phyloP scores from a whole-genome alignment of 1,140 invertebrate species.

The Atta cephalotes region DNA sequence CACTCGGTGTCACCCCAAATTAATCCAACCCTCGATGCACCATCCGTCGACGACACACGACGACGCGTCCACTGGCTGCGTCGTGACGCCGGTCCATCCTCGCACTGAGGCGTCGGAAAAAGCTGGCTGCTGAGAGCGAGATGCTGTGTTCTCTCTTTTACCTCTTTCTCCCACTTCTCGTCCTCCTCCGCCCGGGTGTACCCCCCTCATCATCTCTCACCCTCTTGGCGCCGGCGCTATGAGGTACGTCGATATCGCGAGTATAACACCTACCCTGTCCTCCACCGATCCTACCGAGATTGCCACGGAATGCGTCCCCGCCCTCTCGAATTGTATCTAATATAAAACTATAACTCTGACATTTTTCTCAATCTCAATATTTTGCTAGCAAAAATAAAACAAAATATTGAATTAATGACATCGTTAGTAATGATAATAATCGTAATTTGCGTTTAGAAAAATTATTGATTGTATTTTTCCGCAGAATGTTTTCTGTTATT shows the following conservation, averaged over 20 bases:
- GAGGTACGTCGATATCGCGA: constrained; percentile 79
- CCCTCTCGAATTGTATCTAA: constrained; percentile 60
- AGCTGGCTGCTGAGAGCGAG: constrained; percentile 55
- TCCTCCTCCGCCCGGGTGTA: constrained; percentile 53
- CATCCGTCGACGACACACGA: constrained; percentile 63
- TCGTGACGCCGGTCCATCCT: constrained; percentile 82
- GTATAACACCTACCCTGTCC: constrained; percentile 47
- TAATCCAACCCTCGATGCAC: constrained; percentile 42
- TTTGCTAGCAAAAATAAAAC: background rate
- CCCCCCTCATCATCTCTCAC: constrained; percentile 34
- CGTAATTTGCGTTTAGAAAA: background rate
- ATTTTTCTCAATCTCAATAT: background rate
- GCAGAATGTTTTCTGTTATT: background rate
- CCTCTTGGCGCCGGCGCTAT: constrained; percentile 80
- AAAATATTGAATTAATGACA: background rate
- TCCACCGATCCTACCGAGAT: constrained; percentile 13
- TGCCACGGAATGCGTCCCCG: constrained; percentile 54
- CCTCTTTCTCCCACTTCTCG: constrained; percentile 58
- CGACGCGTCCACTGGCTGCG: constrained; percentile 76
- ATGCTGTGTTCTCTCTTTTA: constrained; percentile 64
- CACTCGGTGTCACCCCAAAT: constrained; percentile 13
- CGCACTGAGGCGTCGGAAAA: constrained; percentile 75
- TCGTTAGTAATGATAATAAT: background rate
- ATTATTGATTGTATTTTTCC: background rate
- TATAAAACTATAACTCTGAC: constrained; percentile 1